phyloP scores from a whole-genome alignment of 2,888 invertebrate species.

The Drosophila cognata region DNA sequence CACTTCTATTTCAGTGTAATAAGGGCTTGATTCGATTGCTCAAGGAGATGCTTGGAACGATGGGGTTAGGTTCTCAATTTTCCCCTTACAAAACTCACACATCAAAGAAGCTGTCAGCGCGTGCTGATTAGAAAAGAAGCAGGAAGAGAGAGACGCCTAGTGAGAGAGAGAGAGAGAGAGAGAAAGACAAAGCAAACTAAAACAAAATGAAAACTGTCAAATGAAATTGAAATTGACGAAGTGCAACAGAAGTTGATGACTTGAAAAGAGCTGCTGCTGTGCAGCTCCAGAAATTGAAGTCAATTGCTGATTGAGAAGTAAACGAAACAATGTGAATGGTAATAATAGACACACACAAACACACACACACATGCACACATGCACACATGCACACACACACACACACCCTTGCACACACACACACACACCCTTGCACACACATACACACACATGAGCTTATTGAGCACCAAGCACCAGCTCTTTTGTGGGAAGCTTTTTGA shows the following conservation, averaged over 20 bases:
- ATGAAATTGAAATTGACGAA: conserved; percentile 61
- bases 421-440: not conserved
- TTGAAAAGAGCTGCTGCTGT: conserved; percentile 51
- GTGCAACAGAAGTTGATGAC: conserved; percentile 56
- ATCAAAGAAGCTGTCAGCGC: conserved; percentile 43
- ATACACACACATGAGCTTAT: not conserved
- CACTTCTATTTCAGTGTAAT: not conserved
- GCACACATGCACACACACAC: conserved; percentile 7
- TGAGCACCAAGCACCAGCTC: conserved; percentile 9
- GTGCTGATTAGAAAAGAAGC: conserved; percentile 42
- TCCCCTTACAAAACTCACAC: not conserved
- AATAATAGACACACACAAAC: conserved; percentile 49
- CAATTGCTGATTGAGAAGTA: conserved; percentile 71
- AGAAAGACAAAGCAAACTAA: not conserved
- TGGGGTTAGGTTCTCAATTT: conserved; percentile 3
- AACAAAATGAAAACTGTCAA: conserved; percentile 51
- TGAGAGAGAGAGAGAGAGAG: not conserved
- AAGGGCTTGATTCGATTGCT: conserved; percentile 16
- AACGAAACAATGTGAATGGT: conserved; percentile 58
- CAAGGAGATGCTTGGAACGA: conserved; percentile 14
- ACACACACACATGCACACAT: conserved; percentile 5
- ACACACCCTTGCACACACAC: not conserved
- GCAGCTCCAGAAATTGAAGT: conserved; percentile 68
- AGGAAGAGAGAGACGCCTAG: not conserved
- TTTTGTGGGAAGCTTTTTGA: conserved; percentile 35